Conservation (phyloP, 2,888 invertebrate species). For the Helicoverpa assulta region DNA sequence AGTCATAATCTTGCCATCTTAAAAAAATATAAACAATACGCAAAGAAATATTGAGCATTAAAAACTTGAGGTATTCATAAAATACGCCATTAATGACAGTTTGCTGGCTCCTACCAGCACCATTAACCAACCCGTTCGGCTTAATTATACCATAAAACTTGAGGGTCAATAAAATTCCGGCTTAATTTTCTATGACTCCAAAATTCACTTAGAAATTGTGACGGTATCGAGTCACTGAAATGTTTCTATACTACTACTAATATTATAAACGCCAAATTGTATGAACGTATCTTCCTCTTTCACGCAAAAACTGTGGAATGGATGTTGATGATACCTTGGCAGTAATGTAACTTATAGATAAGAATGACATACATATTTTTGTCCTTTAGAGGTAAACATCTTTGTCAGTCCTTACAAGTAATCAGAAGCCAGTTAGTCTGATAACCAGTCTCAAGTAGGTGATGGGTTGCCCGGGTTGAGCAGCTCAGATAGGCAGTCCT, state of each 20-base stretch:
- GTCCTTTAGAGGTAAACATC: no score
- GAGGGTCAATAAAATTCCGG: slow-evolving; percentile 59
- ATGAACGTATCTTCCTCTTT: background rate
- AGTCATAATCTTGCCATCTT: background rate
- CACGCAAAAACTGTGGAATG: no score
- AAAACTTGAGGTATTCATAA: slow-evolving; percentile 34
- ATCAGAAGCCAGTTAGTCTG: no score
- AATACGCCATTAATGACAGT: slow-evolving; percentile 48
- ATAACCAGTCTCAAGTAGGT: no score
- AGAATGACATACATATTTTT: no score
- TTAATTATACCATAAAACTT: slow-evolving; percentile 62
- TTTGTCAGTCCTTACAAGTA: no score
- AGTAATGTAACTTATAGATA: no score
- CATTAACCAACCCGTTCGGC: slow-evolving; percentile 54
- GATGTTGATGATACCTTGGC: no score
- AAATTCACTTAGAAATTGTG: slow-evolving; percentile 46
- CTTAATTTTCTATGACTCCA: slow-evolving; percentile 61
- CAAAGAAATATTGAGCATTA: slow-evolving; percentile 20
- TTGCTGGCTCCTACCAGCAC: slow-evolving; percentile 50
- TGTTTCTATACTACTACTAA: background rate
- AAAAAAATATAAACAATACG: slow-evolving; percentile 10
- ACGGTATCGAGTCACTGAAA: background rate
- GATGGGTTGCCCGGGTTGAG: no score
- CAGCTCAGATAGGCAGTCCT: no score
- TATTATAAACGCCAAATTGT: background rate